Base-by-base conservation (phyloP, 1,140 invertebrate genomes). In the Hestina assimilis region DNA sequence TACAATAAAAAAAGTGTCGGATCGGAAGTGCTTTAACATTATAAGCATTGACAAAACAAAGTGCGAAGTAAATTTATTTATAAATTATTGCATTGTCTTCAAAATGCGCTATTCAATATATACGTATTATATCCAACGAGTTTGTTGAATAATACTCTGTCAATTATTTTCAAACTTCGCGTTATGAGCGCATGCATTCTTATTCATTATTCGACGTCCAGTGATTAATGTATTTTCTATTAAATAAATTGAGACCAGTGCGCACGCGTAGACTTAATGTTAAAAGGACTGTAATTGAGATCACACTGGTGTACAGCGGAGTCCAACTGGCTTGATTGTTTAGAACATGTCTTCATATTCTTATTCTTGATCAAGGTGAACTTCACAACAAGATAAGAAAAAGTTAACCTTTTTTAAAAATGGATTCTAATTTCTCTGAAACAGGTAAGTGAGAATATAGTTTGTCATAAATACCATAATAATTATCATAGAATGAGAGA, bases 141-240 rank as follows among this genome's bases (percentile, higher is more conserved):
- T 9, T 56, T 82, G 77, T 84, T 84, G 69, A 74, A 79, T 75
- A 75, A 77, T 56, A 73, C 58, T 67, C 50, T 50, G 43, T 60
- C 55, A 50, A 42, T 69, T 80, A 80, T 82, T 84, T 77, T 80
- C 66, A 80, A 82, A 80, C 71, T 68, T 29, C 24, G 55, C 62
- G 72, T 72, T 73, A 50, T 66, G 35, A 42, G 29, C 55, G 40
- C 65, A 66, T 69, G n/a, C 54, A 48, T 29, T 33, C 28, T 45
- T 40, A 24, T 33, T 54, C 26, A 46, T 43, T 61, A 57, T 72
- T 68, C 68, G 62, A 69, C 64, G 67, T 57, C 45, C 52, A 65
- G 65, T 79, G 72, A 83, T 85, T 84, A 75, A 85, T 83, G 63
- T 77, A 63, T 81, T 74, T 78, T 79, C 72, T 76, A 77, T 79